A percentile compares a stretch with the other conserved stretches of the same genome.
Conservation (phyloP, 1,140 invertebrate species). For the Aphelinus certus region DNA sequence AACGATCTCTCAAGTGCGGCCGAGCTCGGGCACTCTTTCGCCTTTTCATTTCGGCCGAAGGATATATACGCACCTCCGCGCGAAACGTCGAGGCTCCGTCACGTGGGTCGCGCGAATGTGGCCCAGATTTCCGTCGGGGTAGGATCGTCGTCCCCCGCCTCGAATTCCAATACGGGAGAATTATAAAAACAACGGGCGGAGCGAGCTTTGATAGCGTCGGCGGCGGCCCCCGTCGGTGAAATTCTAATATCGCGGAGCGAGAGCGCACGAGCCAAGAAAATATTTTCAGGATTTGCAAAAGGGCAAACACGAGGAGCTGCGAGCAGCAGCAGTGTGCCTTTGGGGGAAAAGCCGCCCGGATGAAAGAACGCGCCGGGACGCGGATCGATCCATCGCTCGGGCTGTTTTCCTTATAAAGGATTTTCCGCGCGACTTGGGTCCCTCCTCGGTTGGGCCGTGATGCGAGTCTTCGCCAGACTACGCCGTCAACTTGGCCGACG, state of each 20-base stretch:
- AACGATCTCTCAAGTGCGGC: not conserved
- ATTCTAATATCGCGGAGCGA: slow-evolving; percentile 28
- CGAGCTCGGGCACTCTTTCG: not conserved
- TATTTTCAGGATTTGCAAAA: slow-evolving; percentile 26
- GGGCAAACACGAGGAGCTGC: slow-evolving; percentile 2
- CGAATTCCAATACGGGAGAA: not conserved
- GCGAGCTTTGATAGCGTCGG: slow-evolving; percentile 37
- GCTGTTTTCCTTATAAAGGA: slow-evolving; percentile 29
- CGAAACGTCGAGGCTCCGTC: too few species aligned
- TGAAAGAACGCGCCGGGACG: not conserved
- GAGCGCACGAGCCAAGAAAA: slow-evolving; percentile 2
- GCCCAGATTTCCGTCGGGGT: too few species aligned
- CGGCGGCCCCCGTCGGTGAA: slow-evolving; percentile 9
- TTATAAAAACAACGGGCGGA: slow-evolving; percentile 36
- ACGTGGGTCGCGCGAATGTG: too few species aligned
- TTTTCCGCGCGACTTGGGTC: slow-evolving; percentile 19
- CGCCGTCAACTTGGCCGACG: not conserved
- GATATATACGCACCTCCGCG: too few species aligned
- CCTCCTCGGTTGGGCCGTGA: not conserved
- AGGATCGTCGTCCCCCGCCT: too few species aligned
- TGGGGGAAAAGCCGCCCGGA: not conserved
- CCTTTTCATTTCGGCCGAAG: not conserved
- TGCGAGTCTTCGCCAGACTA: not conserved
- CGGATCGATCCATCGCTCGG: not conserved
- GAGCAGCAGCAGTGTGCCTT: too few species aligned